Evolutionary conservation across 2,113 vertebrate genomes (phyloP), one percentile per base, ranked within the genome.

Genomic region (Tenrec ecaudatus): DNA sequence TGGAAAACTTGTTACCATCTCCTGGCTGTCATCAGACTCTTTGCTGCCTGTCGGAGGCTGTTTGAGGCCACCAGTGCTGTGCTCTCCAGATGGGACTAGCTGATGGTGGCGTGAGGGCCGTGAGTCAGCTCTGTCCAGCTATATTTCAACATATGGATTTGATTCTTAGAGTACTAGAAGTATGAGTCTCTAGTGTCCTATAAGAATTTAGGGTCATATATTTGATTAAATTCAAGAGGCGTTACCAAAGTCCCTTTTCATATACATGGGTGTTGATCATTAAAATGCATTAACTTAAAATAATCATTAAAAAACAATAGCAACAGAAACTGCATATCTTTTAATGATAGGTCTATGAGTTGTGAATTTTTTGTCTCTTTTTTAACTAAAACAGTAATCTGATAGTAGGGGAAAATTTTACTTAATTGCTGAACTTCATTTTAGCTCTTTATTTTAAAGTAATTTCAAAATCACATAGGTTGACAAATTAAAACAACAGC

Each of bases 51-150:
- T 82, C 86, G 68, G 53, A 85, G 92, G 22, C 20, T 62, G 29
- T 69, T 16, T 83, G 64, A 5, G 1, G 82, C 79, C 93, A 83
- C 78, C 16, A 80, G 38, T 3, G 92, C 94, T 97, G 96, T 0
- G 4, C 77, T 85, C 47, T 97, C 96, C 97, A 97, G 95, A 93
- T 96, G 96, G 90, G 94, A 69, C 47, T 81, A 60, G 80, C 6
- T 23, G 76, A 80, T 8, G 23, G 68, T n/a, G 16, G 92, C 88
- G 78, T 88, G 89, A 85, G 89, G 71, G 91, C 90, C 1, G n/a
- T 78, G 90, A 95, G 19, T 60, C 60, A 91, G 91, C 86, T 90
- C 43, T 69, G 19, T 3, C 36, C 27, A 92, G 1, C 19, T 7
- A 0, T 69, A 17, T 36, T 90, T 36, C 75, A 66, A 62, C 57